phyloP scores from a whole-genome alignment of 2,888 invertebrate species.

The Terebella lapidaria region DNA sequence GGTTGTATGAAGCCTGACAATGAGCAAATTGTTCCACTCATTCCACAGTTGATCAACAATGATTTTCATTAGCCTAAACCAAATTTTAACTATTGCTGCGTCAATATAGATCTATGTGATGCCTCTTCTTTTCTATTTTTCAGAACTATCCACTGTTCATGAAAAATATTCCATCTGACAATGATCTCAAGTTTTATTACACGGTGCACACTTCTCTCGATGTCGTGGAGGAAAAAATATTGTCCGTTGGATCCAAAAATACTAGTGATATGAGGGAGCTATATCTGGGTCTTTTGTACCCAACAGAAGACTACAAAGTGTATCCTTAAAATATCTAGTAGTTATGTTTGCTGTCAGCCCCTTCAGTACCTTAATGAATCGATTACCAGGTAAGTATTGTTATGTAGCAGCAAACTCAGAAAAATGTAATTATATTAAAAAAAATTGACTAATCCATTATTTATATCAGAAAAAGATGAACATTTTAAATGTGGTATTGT shows the following conservation, averaged over 20 bases:
- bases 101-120: too few relatives aligned
- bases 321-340: slow-evolving; percentile 53
- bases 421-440: too few relatives aligned
- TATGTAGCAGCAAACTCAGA: too few relatives aligned
- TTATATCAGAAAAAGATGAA: too few relatives aligned
- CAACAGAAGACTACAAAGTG: slow-evolving; percentile 95
- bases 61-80: neutral
- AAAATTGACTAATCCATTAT: too few relatives aligned
- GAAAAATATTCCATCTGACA: slow-evolving; percentile 61
- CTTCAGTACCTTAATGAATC: too few relatives aligned
- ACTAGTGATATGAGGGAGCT: slow-evolving; percentile 73
- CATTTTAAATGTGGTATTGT: too few relatives aligned
- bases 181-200: slow-evolving; percentile 85
- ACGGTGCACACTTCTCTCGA: slow-evolving; percentile 87
- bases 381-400: too few relatives aligned
- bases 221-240: slow-evolving; percentile 80
- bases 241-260: slow-evolving; percentile 53
- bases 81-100: neutral
- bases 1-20: too few relatives aligned
- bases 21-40: too few relatives aligned
- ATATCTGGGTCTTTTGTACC: slow-evolving; percentile 84
- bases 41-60: neutral
- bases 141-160: slow-evolving; percentile 92
- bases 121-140: slow-evolving; percentile 42
- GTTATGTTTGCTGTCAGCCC: too few relatives aligned